Percentiles rank a stretch among this genome's conserved stretches.
These are phyloP conservation scores for Artibeus lituratus DNA, from an alignment of 2,797 vertebrate genomes.

Conservation along the genomic window DNA sequence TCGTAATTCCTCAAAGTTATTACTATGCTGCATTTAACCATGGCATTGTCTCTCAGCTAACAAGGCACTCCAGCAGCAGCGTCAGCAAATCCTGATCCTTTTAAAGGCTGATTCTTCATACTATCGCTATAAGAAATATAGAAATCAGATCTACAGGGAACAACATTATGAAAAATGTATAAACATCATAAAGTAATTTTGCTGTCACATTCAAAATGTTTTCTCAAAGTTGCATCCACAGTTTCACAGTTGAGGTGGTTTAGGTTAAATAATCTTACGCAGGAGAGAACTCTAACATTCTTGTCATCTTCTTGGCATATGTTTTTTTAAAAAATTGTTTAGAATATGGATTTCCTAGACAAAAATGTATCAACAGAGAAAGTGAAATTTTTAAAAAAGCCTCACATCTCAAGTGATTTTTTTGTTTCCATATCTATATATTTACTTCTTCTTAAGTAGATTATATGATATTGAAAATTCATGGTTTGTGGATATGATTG, in stretches of 20 bases:
- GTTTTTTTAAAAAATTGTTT: conserved; percentile 38
- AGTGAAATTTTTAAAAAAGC: not conserved
- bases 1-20: conserved; percentile 72
- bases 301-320: conserved; percentile 37
- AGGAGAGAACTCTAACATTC: conserved; percentile 43
- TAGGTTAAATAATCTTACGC: conserved; percentile 75
- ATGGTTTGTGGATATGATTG: not conserved
- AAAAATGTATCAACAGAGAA: conserved; percentile 55
- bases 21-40: conserved; percentile 68
- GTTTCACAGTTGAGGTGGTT: conserved; percentile 76
- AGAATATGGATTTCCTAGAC: conserved; percentile 8
- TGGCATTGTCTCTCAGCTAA: conserved; percentile 70
- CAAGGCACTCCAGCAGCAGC: conserved; percentile 73
- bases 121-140: conserved; percentile 73
- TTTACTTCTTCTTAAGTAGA: not conserved
- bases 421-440: not conserved
- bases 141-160: conserved; percentile 79
- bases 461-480: not conserved
- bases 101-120: conserved; percentile 76
- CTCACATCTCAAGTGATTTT: not conserved
- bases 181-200: conserved; percentile 82
- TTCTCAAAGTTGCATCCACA: conserved; percentile 75
- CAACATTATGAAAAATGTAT: conserved; percentile 82
- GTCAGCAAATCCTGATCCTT: conserved; percentile 79
- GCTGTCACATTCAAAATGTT: conserved; percentile 82